phyloP scores from a whole-genome alignment of 64 coral and sea anemone species.

The Montipora sp. region DNA sequence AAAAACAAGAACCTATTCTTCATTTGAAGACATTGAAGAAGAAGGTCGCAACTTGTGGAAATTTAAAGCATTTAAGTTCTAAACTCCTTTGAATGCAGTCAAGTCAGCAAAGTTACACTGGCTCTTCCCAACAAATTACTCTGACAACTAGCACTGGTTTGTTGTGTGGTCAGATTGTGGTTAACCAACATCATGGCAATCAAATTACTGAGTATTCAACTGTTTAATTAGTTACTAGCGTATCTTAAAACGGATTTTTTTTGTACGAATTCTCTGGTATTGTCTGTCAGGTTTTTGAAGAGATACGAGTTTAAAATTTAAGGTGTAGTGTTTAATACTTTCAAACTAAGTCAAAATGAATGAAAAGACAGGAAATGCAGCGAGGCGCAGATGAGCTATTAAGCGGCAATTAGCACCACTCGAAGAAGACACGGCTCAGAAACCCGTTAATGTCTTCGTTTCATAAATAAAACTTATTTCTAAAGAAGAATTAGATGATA shows the following conservation, averaged over 20 bases:
- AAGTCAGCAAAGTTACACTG: no score
- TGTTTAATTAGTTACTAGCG: neutral
- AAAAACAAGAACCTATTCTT: no score
- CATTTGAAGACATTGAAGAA: no score
- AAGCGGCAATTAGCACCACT: slow-evolving; percentile 47
- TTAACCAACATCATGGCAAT: neutral
- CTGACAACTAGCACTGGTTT: no score
- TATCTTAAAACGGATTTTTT: neutral
- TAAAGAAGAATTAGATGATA: neutral
- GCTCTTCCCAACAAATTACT: neutral
- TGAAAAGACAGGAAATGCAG: neutral
- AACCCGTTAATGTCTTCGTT: slow-evolving; percentile 41
- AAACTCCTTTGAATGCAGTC: neutral
- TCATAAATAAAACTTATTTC: slow-evolving; percentile 20
- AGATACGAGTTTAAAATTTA: neutral
- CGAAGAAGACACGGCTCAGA: neutral
- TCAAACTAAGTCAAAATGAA: slow-evolving; percentile 14
- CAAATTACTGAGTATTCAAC: neutral
- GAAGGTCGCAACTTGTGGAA: neutral
- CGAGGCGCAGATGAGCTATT: slow-evolving; percentile 34
- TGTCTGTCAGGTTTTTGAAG: no score
- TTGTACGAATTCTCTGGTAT: no score
- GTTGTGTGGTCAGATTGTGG: neutral
- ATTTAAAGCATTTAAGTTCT: slow-evolving; percentile 10
- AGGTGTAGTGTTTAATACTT: neutral